phyloP scores from a whole-genome alignment of 2,113 vertebrate genomes.

The Plecotus auritus region DNA sequence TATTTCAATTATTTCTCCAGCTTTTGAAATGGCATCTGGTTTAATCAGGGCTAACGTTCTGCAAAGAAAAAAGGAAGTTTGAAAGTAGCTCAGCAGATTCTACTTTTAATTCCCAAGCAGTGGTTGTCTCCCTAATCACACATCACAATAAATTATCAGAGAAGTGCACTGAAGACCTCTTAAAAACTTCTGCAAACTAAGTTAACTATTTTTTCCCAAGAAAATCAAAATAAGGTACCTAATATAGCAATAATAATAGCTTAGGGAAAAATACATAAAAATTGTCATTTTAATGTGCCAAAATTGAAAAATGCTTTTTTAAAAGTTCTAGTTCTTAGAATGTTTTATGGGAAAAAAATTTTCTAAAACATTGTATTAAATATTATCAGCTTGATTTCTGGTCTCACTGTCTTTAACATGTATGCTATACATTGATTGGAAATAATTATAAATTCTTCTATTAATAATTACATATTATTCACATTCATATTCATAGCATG shows the following conservation, averaged over 20 bases:
- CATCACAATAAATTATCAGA: neutral
- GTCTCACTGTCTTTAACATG: neutral
- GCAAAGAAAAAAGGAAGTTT: neutral
- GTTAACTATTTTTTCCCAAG: neutral
- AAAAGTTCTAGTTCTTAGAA: neutral
- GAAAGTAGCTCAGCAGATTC: neutral
- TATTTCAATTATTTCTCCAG: constrained; percentile 90
- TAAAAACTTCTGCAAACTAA: neutral
- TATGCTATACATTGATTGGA: neutral
- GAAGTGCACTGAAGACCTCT: neutral
- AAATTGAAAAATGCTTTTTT: neutral
- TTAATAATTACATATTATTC: neutral
- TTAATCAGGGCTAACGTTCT: constrained; percentile 96
- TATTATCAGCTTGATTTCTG: neutral
- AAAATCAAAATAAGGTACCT: constrained; percentile 33
- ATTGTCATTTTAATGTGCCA: neutral
- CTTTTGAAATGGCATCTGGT: constrained; percentile 86
- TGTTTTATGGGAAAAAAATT: neutral
- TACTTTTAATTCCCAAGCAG: neutral
- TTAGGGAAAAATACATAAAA: neutral
- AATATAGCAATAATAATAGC: neutral
- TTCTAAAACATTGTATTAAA: neutral
- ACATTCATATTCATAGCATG: neutral
- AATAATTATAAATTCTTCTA: constrained; percentile 11
- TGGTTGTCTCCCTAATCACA: neutral